Conservation (phyloP, 1,140 invertebrate species). For the Druon quercuslanigerum region DNA sequence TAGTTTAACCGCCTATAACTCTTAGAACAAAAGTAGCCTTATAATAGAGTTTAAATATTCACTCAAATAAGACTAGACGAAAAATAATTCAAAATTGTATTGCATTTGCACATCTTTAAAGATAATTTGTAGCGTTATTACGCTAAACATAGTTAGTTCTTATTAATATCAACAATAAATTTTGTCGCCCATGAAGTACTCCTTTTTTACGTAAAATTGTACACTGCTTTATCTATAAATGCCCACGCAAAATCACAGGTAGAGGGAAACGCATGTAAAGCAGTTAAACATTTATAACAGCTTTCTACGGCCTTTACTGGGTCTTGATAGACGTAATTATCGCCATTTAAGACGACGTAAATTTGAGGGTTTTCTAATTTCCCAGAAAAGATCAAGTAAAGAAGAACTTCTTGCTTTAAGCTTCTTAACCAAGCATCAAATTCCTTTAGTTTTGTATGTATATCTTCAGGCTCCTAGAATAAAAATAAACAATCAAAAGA, state of each 20-base stretch:
- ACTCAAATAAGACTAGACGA: too few species aligned
- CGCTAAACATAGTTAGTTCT: background rate
- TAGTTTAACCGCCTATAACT: too few species aligned
- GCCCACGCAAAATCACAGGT: background rate
- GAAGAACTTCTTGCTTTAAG: conserved; percentile 2
- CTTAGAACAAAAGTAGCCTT: too few species aligned
- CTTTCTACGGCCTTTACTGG: background rate
- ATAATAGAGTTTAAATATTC: too few species aligned
- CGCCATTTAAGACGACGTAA: background rate
- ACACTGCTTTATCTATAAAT: background rate
- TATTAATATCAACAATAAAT: background rate
- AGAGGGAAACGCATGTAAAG: background rate
- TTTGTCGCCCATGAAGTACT: background rate
- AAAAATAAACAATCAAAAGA: too few species aligned
- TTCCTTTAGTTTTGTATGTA: background rate
- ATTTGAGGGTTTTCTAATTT: background rate
- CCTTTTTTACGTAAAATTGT: background rate
- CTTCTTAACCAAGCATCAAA: conserved; percentile 1
- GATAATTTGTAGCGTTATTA: background rate
- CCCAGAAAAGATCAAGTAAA: conserved; percentile 11
- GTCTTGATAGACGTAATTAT: background rate
- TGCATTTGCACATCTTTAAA: background rate
- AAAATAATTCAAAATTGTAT: background rate
- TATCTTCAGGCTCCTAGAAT: background rate
- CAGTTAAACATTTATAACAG: background rate